A percentile compares a stretch with the other conserved stretches of the same genome.
Conservation (phyloP, 1,140 invertebrate genomes). For the Penaeus japonicus region DNA sequence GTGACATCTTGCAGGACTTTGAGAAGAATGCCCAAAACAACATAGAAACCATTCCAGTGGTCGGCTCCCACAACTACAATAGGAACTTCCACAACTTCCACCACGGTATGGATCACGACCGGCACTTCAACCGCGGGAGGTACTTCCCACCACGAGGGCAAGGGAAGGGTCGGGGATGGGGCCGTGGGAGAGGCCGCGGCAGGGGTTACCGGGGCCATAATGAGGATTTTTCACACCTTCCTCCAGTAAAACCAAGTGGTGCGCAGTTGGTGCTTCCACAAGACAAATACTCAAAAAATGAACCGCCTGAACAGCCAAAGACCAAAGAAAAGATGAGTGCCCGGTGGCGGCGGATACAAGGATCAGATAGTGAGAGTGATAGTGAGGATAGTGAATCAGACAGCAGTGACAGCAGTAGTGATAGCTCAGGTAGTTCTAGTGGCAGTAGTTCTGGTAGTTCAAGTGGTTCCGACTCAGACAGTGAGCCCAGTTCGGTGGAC, state of each 20-base stretch:
- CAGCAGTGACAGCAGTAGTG: slow-evolving; percentile 50
- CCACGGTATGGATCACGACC: neutral
- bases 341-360: slow-evolving; percentile 44
- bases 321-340: slow-evolving; percentile 52
- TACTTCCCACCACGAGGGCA: neutral
- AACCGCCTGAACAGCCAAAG: slow-evolving; percentile 32
- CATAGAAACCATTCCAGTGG: slow-evolving; percentile 31
- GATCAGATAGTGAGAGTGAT: slow-evolving; percentile 48
- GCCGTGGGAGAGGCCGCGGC: neutral
- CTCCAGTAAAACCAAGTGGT: neutral
- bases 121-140: neutral
- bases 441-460: slow-evolving; percentile 42
- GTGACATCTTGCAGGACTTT: slow-evolving; percentile 21
- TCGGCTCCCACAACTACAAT: slow-evolving; percentile 33
- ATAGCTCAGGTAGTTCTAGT: slow-evolving; percentile 35
- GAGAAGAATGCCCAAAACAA: slow-evolving; percentile 20
- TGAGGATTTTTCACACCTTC: neutral
- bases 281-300: slow-evolving; percentile 33
- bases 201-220: slow-evolving; percentile 2
- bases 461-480: slow-evolving; percentile 45
- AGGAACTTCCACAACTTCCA: slow-evolving; percentile 9
- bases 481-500: slow-evolving; percentile 33
- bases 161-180: neutral
- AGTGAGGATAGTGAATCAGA: slow-evolving; percentile 51
- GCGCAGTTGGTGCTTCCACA: slow-evolving; percentile 29